These are phyloP conservation scores for Erythrolamprus reginae DNA, from an alignment of 2,113 vertebrate genomes.

Conservation along the genomic window DNA sequence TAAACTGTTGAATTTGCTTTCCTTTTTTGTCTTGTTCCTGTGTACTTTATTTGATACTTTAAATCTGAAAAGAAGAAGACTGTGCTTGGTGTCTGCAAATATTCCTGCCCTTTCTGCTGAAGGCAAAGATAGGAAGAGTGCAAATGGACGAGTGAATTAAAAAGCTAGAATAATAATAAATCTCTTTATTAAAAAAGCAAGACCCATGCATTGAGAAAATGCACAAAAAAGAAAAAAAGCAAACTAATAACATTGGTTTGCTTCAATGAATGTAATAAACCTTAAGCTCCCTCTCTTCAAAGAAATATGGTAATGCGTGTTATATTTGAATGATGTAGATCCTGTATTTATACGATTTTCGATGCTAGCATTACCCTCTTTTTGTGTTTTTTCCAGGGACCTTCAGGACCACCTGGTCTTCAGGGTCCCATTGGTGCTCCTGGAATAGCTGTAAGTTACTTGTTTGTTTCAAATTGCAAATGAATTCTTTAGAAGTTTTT, in stretches of 20 bases:
- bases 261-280: constrained; percentile 19
- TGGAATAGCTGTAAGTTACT: constrained; percentile 87
- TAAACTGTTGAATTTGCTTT: neutral
- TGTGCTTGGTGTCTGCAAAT: neutral
- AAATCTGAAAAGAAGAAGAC: neutral
- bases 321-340: neutral
- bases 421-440: constrained; percentile 93
- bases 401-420: constrained; percentile 89
- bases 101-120: neutral
- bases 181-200: neutral
- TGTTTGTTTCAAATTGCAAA: constrained; percentile 7
- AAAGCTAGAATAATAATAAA: neutral
- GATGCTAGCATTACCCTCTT: constrained; percentile 30
- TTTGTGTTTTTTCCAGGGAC: constrained; percentile 76
- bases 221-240: neutral
- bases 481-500: neutral
- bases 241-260: neutral
- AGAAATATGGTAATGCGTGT: constrained; percentile 1
- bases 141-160: neutral
- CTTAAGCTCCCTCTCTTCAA: neutral
- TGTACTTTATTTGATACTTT: neutral
- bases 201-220: neutral
- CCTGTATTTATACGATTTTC: neutral
- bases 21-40: no score
- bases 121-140: neutral